Evolutionary conservation across 2,888 invertebrate genomes (phyloP).

Genomic region (Cybosia mesomella): DNA sequence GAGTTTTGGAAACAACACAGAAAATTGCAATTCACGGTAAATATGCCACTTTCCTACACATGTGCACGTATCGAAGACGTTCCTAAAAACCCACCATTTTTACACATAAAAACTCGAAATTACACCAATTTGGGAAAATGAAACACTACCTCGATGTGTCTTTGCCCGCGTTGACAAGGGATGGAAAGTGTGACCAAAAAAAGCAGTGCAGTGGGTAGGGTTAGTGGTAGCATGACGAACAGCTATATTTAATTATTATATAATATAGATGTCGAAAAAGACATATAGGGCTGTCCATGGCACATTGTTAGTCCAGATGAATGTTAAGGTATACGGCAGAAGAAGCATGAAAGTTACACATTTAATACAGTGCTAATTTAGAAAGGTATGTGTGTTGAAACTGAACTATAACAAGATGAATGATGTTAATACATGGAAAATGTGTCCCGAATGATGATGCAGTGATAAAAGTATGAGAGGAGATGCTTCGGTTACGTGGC

Average conservation of each 20-base stretch:
- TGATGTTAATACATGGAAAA: background rate
- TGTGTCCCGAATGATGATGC: background rate
- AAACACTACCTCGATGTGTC: too few relatives aligned
- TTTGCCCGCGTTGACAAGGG: too few relatives aligned
- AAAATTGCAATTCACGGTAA: too few relatives aligned
- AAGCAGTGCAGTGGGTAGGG: background rate
- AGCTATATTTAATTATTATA: too few relatives aligned
- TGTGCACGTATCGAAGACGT: too few relatives aligned
- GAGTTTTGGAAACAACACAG: too few relatives aligned
- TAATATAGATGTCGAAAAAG: background rate
- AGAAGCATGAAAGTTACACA: conserved; percentile 1
- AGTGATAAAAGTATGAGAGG: background rate
- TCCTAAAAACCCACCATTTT: too few relatives aligned
- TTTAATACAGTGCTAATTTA: background rate
- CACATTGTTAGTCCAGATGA: background rate
- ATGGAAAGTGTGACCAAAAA: background rate
- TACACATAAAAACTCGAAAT: too few relatives aligned
- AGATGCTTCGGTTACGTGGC: background rate
- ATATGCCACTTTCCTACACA: too few relatives aligned
- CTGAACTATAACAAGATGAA: background rate
- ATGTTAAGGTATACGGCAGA: background rate
- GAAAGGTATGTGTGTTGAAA: background rate
- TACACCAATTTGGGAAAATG: too few relatives aligned
- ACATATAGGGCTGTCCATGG: background rate
- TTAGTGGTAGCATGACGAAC: background rate